Percentiles rank a stretch among this genome's conserved stretches.
Conservation (phyloP, 2,113 vertebrate genomes). For the Typhlomys cinereus region DNA sequence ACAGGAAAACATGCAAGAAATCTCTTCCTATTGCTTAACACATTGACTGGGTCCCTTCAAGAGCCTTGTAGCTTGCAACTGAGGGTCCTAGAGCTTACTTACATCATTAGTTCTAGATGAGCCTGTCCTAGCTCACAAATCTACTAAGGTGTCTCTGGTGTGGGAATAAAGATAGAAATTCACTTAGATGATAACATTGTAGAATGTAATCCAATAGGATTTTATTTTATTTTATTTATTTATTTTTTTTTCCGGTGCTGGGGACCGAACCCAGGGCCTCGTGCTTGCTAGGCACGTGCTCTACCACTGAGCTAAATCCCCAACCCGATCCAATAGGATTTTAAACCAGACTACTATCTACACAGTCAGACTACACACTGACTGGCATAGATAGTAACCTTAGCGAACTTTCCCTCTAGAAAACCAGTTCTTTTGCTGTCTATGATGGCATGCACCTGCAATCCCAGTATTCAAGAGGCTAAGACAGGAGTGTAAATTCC, state of each 20-base stretch:
- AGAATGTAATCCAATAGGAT: neutral
- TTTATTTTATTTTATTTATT: too few relatives aligned
- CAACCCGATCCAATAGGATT: neutral
- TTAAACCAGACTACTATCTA: neutral
- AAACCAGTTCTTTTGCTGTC: neutral
- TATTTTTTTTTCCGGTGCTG: too few relatives aligned
- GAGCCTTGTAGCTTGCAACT: accelerated
- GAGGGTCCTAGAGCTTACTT: neutral
- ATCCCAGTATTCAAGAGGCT: neutral
- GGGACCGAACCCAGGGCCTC: too few relatives aligned
- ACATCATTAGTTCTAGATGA: neutral
- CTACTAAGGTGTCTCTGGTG: neutral
- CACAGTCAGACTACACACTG: too few relatives aligned
- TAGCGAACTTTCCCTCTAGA: neutral
- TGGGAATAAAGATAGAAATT: neutral
- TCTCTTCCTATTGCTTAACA: neutral
- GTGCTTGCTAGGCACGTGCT: too few relatives aligned
- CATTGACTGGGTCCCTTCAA: neutral
- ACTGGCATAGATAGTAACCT: neutral
- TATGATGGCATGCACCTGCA: neutral
- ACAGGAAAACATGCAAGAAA: neutral
- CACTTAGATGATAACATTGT: neutral
- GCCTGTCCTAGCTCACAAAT: neutral
- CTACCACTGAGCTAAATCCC: too few relatives aligned
- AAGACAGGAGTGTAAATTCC: neutral